These are phyloP conservation scores for Lasioglossum vierecki DNA, from an alignment of 2,888 invertebrate genomes.

Conservation along the genomic window DNA sequence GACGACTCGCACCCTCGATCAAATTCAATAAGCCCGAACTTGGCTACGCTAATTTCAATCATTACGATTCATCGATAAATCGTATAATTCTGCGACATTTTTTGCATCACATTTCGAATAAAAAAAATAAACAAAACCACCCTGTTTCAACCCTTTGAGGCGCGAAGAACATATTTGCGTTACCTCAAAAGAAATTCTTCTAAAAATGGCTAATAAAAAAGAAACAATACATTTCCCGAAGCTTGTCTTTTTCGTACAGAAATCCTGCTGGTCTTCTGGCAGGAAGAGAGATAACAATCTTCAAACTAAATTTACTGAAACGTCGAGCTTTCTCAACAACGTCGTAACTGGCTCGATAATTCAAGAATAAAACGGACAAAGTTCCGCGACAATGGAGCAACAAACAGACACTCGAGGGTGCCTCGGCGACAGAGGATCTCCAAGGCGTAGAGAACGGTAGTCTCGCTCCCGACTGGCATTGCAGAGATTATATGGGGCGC, in stretches of 20 bases:
- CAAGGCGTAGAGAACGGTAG: constrained; percentile 75
- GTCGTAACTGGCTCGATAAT: neutral
- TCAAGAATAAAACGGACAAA: neutral
- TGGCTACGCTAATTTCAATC: neutral
- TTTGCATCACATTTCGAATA: neutral
- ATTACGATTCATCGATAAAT: neutral
- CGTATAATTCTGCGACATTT: neutral
- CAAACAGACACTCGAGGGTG: constrained; percentile 13
- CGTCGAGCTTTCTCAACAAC: neutral
- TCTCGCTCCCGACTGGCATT: constrained; percentile 78
- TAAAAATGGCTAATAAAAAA: neutral
- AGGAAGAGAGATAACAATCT: neutral
- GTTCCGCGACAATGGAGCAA: constrained; percentile 53
- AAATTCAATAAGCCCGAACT: neutral
- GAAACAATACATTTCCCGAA: neutral
- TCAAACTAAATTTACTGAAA: neutral
- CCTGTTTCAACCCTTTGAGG: neutral
- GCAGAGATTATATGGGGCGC: constrained; percentile 83
- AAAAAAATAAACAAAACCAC: neutral
- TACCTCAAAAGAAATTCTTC: neutral
- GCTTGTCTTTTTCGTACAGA: neutral
- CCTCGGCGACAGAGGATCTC: constrained; percentile 73
- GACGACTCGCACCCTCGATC: neutral
- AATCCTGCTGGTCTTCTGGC: neutral
- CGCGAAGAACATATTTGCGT: neutral